Base-by-base conservation (phyloP, 1,140 invertebrate genomes). In the Daktulosphaira vitifoliae region DNA sequence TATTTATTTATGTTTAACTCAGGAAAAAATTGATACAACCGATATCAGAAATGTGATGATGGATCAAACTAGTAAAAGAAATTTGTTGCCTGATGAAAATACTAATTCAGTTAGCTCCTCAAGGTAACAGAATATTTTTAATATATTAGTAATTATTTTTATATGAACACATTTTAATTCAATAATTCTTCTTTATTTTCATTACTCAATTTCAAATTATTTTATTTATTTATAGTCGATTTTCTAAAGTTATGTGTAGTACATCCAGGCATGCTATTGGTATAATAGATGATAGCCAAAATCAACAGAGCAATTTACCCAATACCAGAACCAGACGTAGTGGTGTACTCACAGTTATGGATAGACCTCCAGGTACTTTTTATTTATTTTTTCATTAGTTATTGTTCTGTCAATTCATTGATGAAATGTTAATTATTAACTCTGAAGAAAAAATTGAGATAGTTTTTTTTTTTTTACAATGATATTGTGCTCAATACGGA, bases 311-410 rank as follows among this genome's bases (percentile, higher is more conserved):
- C 66, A 77, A 71, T 65, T 79, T 75, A 68, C 77, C 73, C 68
- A 79, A 76, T 46, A 78, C 79, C 59, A 78, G 89, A 69, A 86
- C 86, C 65, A 78, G 89, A 69, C 78, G 87, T 51, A 87, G 85
- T 29, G 89, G 89, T 67, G 76, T 92, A 9, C 80, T 86, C 0
- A 89, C 88, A 5, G 90, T 93, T 1, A 91, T 88, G 67, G 89
- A 92, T 74, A 77, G 88, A 70, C 89, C 86, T 62, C 86, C 90
- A 80, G 90, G 90, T 93, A 79, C 75, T 72, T 68, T 66, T 15
- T 42, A 65, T 38, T 64, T n/a, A n/a, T 33, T 33, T 33, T 33
- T 33, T 33, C 29, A 6, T 33, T 33, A 33, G 29, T 11, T 33
- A 33, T n/a, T n/a, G n/a, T n/a, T n/a, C n/a, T n/a, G n/a, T n/a